Conservation (phyloP, 2,888 invertebrate species). For the Meteorus colon region DNA sequence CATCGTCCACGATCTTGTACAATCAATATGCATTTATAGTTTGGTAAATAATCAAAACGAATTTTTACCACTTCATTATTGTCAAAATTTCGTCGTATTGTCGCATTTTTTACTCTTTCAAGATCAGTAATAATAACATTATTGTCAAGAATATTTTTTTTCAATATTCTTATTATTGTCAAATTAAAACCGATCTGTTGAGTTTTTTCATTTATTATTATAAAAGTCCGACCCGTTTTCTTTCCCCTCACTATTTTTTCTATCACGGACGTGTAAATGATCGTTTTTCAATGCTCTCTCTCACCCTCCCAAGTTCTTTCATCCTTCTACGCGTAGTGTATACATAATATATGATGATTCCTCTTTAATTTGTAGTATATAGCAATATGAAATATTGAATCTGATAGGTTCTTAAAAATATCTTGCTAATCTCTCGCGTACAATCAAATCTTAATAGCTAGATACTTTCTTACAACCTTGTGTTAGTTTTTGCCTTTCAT, state of each 20-base stretch:
- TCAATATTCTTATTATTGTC: slow-evolving; percentile 34
- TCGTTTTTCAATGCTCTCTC: slow-evolving; percentile 17
- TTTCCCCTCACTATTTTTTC: slow-evolving; percentile 25
- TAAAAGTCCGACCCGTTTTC: slow-evolving; percentile 11
- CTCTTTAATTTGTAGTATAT: slow-evolving; percentile 50
- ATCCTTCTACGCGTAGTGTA: slow-evolving; percentile 42
- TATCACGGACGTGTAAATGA: slow-evolving; percentile 40
- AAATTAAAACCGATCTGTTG: slow-evolving; percentile 19
- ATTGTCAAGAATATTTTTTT: slow-evolving; percentile 23
- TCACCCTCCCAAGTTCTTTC: slow-evolving; percentile 22
- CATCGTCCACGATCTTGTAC: background rate
- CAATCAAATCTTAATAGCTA: slow-evolving; percentile 64
- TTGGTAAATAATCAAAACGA: slow-evolving; percentile 25
- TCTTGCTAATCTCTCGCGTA: slow-evolving; percentile 64
- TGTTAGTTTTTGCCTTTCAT: slow-evolving; percentile 58
- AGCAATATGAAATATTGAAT: slow-evolving; percentile 70
- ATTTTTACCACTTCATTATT: slow-evolving; percentile 34
- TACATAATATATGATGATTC: slow-evolving; percentile 53
- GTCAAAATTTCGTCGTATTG: slow-evolving; percentile 38
- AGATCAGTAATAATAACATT: slow-evolving; percentile 22
- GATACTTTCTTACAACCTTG: slow-evolving; percentile 73
- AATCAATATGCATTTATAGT: background rate
- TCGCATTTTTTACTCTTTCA: background rate
- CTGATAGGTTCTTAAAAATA: slow-evolving; percentile 71
- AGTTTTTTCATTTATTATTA: slow-evolving; percentile 32